Percentiles rank a stretch among this genome's conserved stretches.
Conservation (phyloP, 2,888 invertebrate species). For the Eilema depressum region DNA sequence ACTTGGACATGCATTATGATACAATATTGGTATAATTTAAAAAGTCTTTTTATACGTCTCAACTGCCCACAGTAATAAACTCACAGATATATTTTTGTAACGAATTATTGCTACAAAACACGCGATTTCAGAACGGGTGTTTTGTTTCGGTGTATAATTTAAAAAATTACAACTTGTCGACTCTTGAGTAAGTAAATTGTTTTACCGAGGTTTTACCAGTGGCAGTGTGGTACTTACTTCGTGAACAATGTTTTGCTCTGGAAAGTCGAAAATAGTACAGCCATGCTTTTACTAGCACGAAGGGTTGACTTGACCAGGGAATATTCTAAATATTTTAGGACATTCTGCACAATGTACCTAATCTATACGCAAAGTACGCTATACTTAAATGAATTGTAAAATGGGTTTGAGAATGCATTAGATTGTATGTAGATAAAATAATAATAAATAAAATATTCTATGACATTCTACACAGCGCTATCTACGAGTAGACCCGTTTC, state of each 20-base stretch:
- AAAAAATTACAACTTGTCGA: constrained; percentile 27
- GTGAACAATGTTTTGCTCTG: background rate
- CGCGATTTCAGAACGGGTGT: constrained; percentile 42
- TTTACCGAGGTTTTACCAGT: constrained; percentile 13
- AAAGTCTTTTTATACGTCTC: constrained; percentile 27
- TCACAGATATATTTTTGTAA: constrained; percentile 36
- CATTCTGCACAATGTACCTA: too few species aligned
- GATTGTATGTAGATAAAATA: too few species aligned
- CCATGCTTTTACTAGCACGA: too few species aligned
- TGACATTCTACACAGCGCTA: too few species aligned
- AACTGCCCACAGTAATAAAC: constrained; percentile 36
- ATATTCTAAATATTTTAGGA: too few species aligned
- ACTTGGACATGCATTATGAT: constrained; percentile 20
- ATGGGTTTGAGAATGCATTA: too few species aligned
- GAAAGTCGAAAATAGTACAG: too few species aligned
- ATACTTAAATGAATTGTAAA: too few species aligned
- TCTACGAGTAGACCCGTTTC: too few species aligned
- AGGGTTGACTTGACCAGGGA: too few species aligned
- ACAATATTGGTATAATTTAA: constrained; percentile 35
- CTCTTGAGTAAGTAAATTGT: constrained; percentile 21
- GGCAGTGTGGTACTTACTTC: background rate
- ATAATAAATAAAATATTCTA: too few species aligned
- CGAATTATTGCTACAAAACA: constrained; percentile 42
- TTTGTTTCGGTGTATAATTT: constrained; percentile 41
- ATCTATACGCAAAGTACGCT: too few species aligned